Conservation (phyloP, 2,888 invertebrate genomes). For the Tridacna gigas region DNA sequence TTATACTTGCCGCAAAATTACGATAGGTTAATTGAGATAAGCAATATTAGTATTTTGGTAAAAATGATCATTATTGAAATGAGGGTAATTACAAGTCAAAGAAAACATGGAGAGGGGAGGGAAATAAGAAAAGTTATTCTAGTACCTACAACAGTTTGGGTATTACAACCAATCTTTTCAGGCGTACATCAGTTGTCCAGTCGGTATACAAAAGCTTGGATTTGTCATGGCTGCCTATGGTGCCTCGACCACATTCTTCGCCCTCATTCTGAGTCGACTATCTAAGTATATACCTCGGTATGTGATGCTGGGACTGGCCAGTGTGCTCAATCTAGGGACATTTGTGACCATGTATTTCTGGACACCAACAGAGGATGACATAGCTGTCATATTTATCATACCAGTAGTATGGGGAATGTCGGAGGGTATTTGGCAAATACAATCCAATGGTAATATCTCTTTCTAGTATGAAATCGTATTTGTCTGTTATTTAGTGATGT, state of each 20-base stretch:
- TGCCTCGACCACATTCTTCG: slow-evolving; percentile 69
- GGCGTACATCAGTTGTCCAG: slow-evolving; percentile 76
- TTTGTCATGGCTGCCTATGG: slow-evolving; percentile 78
- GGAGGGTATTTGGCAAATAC: slow-evolving; percentile 77
- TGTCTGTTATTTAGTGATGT: not conserved
- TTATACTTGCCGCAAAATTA: too few species aligned
- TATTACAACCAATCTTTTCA: slow-evolving; percentile 42
- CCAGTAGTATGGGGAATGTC: slow-evolving; percentile 73
- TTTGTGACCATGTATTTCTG: slow-evolving; percentile 70
- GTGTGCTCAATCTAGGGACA: slow-evolving; percentile 64
- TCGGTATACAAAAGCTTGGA: slow-evolving; percentile 77
- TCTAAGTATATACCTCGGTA: slow-evolving; percentile 72
- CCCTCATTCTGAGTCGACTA: slow-evolving; percentile 68
- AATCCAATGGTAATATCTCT: slow-evolving; percentile 68
- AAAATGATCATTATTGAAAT: too few species aligned
- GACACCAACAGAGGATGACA: slow-evolving; percentile 46
- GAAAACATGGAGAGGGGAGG: too few species aligned
- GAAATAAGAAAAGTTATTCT: too few species aligned
- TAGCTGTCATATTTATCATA: slow-evolving; percentile 65
- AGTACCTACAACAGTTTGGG: too few species aligned
- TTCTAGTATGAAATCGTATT: not conserved
- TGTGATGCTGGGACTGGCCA: slow-evolving; percentile 69
- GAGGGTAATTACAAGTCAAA: too few species aligned
- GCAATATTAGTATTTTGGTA: too few species aligned
- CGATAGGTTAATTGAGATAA: too few species aligned